A percentile compares a stretch with the other conserved stretches of the same genome.
phyloP scores from a whole-genome alignment of 2,113 vertebrate species.

The Ochotona curzoniae region DNA sequence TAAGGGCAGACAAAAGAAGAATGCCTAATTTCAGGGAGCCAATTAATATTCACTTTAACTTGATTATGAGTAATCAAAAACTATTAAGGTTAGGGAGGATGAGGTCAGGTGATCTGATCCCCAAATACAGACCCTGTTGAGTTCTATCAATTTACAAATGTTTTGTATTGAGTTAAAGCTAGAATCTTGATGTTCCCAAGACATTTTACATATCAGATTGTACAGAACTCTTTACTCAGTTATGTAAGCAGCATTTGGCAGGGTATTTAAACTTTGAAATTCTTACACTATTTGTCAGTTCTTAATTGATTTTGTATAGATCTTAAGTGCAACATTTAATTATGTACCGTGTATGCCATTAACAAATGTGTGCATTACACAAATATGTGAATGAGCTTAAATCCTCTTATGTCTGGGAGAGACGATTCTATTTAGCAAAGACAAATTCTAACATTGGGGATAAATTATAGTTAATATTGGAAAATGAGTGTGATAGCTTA shows the following conservation, averaged over 20 bases:
- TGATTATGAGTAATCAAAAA: conserved; percentile 72
- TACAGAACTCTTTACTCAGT: background rate
- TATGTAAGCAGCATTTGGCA: fast-evolving
- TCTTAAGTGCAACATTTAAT: background rate
- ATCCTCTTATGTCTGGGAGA: conserved; percentile 2
- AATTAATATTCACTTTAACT: conserved; percentile 60
- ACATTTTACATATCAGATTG: background rate
- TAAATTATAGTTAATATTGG: background rate
- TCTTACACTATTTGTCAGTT: background rate
- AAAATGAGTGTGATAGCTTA: background rate
- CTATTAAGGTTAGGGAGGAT: conserved; percentile 61
- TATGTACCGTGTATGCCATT: background rate
- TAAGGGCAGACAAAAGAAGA: conserved; percentile 69
- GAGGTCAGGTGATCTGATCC: conserved; percentile 39
- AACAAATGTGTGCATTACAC: background rate
- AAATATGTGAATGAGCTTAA: background rate
- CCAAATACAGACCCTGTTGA: background rate
- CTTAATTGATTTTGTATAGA: background rate
- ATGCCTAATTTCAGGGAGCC: conserved; percentile 69
- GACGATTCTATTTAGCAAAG: background rate
- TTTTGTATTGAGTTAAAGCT: conserved; percentile 41
- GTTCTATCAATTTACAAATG: conserved; percentile 43
- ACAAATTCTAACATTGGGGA: background rate
- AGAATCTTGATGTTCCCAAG: background rate
- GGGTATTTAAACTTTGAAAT: background rate